These are phyloP conservation scores for Drosophila nannoptera DNA, from an alignment of 1,140 invertebrate species.

Conservation along the genomic window DNA sequence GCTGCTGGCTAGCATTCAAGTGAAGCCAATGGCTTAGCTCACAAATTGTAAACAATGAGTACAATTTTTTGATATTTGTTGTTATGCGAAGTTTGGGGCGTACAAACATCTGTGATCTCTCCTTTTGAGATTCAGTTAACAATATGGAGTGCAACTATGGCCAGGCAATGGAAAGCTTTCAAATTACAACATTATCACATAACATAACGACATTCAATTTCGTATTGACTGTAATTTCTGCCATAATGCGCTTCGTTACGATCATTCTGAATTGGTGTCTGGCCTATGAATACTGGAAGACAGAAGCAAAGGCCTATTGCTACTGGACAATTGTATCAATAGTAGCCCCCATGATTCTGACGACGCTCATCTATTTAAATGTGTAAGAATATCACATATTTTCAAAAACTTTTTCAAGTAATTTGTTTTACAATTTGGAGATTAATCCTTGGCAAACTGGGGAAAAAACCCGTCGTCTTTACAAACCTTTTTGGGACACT, in stretches of 20 bases:
- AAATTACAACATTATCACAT: constrained; percentile 2
- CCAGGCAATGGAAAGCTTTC: constrained; percentile 5
- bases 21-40: background rate
- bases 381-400: constrained; percentile 39
- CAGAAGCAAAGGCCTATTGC: constrained; percentile 35
- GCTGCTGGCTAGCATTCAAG: constrained; percentile 7
- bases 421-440: constrained; percentile 10
- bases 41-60: background rate
- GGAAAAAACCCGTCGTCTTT: constrained; percentile 25
- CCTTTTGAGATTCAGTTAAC: background rate
- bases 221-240: constrained; percentile 32
- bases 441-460: constrained; percentile 1
- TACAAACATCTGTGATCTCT: background rate
- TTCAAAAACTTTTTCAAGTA: too few species aligned
- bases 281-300: constrained; percentile 45
- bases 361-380: constrained; percentile 54
- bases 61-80: too few species aligned
- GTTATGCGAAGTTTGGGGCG: too few species aligned
- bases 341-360: constrained; percentile 48
- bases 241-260: constrained; percentile 44
- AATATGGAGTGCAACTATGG: constrained; percentile 17
- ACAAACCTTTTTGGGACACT: constrained; percentile 31
- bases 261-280: constrained; percentile 56
- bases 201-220: constrained; percentile 34
- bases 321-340: constrained; percentile 58